These are phyloP conservation scores for Beris morrisii DNA, from an alignment of 2,888 invertebrate genomes.

Conservation along the genomic window DNA sequence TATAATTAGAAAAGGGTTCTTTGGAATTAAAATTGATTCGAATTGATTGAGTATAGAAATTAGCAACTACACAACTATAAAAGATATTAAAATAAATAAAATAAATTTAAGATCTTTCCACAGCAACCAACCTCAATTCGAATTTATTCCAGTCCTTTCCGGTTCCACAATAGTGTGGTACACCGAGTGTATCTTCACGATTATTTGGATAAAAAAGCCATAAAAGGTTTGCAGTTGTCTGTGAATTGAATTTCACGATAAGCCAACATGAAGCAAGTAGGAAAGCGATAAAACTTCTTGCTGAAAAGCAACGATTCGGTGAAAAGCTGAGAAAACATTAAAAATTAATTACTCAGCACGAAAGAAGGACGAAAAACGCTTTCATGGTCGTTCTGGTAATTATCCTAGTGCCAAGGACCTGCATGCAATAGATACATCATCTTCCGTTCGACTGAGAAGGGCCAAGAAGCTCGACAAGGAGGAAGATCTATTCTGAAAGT, in stretches of 20 bases:
- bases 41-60: too few relatives aligned
- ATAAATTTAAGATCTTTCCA: too few relatives aligned
- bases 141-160: too few relatives aligned
- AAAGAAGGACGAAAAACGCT: constrained; percentile 19
- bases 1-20: too few relatives aligned
- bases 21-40: too few relatives aligned
- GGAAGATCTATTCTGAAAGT: constrained; percentile 2
- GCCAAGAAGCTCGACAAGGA: not conserved
- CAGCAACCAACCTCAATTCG: too few relatives aligned
- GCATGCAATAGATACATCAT: constrained; percentile 38
- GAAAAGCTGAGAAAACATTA: constrained; percentile 39
- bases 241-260: constrained; percentile 28
- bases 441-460: constrained; percentile 32
- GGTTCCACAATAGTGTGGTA: too few relatives aligned
- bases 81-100: too few relatives aligned
- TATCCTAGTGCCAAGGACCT: constrained; percentile 16
- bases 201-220: constrained; percentile 30
- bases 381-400: constrained; percentile 17
- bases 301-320: constrained; percentile 11
- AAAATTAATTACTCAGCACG: constrained; percentile 39
- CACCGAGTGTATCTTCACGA: not conserved
- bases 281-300: constrained; percentile 22
- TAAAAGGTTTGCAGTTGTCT: constrained; percentile 20
- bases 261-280: constrained; percentile 17
- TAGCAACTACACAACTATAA: too few relatives aligned